Base-by-base conservation (phyloP, 2,113 vertebrate genomes). In the Clarias gariepinus region DNA sequence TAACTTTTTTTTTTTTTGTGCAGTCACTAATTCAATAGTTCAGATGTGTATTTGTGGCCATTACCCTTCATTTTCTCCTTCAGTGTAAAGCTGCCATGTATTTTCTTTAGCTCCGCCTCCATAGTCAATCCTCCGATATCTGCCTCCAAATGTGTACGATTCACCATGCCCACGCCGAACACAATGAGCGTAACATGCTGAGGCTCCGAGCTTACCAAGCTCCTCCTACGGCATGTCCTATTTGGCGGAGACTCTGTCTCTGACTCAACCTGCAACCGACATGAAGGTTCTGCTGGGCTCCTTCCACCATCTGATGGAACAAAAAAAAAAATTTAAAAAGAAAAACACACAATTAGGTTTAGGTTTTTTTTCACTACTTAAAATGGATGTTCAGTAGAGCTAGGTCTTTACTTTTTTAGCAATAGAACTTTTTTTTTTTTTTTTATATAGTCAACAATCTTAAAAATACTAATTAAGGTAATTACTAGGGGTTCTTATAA, bases 41-140 rank as follows among this genome's bases (percentile, higher is more conserved):
- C 19, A 33, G 23, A 1, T 19, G 12, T 23, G 52, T 47, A 16
- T 87, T 73, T 74, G 19, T 33, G 25, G 36, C 2, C 3, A 2
- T 66, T 90, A 99, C 98, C 98, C 96, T 99, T 99, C 98, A 99
- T 99, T 92, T 98, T 99, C 89, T 99, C 98, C 90, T 99, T 99
- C 30, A 99, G 94, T 0, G 97, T 99, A 91, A 99, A 99, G 87
- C 98, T 99, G 79, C 98, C 98, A 0, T 99, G 98, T 89, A 99
- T 99, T 90, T 98, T 97, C 92, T 99, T 99, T 52, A 99, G 96
- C 71, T 99, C 98, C 0, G 98, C 97, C 64, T 99, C 98, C 98
- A 99, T 99, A 2, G 98, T 99, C 23, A 99, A 94, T 0, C 98
- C 98, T 0, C 98, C 98, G 1, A 99, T 99, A 92, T 99, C 98